A percentile compares a stretch with the other conserved stretches of the same genome.
Conservation (phyloP, 2,113 vertebrate genomes). For the Hippocampus comes region DNA sequence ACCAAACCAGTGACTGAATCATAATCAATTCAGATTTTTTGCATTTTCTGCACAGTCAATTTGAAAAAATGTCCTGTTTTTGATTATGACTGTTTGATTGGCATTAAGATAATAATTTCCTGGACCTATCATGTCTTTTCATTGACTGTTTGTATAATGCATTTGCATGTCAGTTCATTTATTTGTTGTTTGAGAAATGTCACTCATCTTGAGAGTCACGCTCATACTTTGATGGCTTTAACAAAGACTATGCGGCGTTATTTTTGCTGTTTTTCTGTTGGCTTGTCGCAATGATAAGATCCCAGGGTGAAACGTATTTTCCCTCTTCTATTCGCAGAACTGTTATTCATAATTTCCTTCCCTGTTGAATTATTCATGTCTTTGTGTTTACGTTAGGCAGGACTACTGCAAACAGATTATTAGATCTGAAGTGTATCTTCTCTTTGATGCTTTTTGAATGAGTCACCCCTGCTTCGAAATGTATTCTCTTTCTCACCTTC, state of each 20-base stretch:
- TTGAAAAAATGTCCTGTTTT: too few species aligned
- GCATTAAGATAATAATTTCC: too few species aligned
- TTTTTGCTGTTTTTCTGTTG: not conserved
- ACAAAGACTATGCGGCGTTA: not conserved
- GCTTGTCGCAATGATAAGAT: not conserved
- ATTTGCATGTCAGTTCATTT: not conserved
- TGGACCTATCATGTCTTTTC: too few species aligned
- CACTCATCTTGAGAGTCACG: too few species aligned
- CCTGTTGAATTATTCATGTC: slow-evolving; percentile 52
- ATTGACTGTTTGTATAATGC: too few species aligned
- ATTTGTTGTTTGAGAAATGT: too few species aligned
- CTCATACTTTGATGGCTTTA: not conserved
- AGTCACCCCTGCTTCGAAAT: slow-evolving; percentile 37
- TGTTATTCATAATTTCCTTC: slow-evolving; percentile 29
- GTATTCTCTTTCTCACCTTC: slow-evolving; percentile 19
- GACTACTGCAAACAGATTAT: slow-evolving; percentile 52
- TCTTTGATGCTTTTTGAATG: slow-evolving; percentile 55
- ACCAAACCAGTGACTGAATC: too few species aligned
- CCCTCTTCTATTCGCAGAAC: slow-evolving; percentile 16
- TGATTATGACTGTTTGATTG: too few species aligned
- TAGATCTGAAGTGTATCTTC: slow-evolving; percentile 33
- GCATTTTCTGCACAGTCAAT: too few species aligned
- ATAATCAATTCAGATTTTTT: too few species aligned
- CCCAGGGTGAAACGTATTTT: slow-evolving; percentile 14
- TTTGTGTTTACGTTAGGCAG: slow-evolving; percentile 35